These are phyloP conservation scores for Onychostruthus taczanowskii DNA, from an alignment of 2,113 vertebrate genomes.

Conservation along the genomic window DNA sequence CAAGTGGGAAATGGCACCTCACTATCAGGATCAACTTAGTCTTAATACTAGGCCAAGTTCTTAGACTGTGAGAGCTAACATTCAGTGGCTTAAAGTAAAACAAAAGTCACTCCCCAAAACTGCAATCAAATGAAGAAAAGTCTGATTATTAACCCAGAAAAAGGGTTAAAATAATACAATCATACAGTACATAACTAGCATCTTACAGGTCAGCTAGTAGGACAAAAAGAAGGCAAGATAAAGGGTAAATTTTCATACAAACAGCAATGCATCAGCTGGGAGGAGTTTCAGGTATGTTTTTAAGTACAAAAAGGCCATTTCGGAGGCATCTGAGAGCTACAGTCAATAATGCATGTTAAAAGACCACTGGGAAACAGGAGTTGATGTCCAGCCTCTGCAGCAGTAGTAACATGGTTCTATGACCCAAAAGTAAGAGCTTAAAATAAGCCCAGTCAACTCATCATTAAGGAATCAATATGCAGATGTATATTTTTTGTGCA, in stretches of 20 bases:
- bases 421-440: background rate
- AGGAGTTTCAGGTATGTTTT: background rate
- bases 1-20: background rate
- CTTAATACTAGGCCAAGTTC: background rate
- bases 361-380: background rate
- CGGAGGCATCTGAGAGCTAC: background rate
- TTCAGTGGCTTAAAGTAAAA: background rate
- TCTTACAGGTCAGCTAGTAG: background rate
- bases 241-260: background rate
- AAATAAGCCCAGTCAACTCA: background rate
- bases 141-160: background rate
- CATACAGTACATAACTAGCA: background rate
- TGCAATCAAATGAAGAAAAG: background rate
- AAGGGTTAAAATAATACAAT: background rate
- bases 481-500: background rate
- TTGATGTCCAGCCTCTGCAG: background rate
- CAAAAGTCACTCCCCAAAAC: background rate
- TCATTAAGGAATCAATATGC: background rate
- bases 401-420: background rate
- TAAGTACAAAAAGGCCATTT: background rate
- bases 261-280: background rate
- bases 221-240: background rate
- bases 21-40: background rate
- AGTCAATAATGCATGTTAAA: background rate
- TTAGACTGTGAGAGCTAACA: background rate